phyloP scores from a whole-genome alignment of 1,140 invertebrate species.

The Pararge aegeria region DNA sequence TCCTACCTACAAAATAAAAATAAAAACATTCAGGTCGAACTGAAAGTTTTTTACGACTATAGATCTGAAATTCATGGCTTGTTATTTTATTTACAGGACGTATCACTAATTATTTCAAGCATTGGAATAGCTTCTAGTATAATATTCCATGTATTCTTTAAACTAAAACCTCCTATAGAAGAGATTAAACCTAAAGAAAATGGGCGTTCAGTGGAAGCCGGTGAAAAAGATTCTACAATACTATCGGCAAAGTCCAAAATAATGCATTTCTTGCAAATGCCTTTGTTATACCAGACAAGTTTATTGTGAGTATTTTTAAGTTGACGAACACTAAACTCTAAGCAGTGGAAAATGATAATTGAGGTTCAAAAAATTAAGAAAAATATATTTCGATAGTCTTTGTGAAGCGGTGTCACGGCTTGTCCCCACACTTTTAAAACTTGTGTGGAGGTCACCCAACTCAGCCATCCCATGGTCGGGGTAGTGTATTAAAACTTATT shows the following conservation, averaged over 20 bases:
- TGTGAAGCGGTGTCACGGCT: too few relatives aligned
- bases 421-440: too few relatives aligned
- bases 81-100: constrained; percentile 70
- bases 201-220: constrained; percentile 32
- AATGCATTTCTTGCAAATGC: constrained; percentile 78
- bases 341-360: too few relatives aligned
- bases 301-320: constrained; percentile 72
- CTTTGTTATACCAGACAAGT: constrained; percentile 79
- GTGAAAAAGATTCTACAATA: constrained; percentile 42
- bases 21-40: too few relatives aligned
- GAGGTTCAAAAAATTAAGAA: too few relatives aligned
- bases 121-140: constrained; percentile 73
- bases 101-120: constrained; percentile 77
- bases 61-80: neutral
- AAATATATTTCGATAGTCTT: too few relatives aligned
- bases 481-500: too few relatives aligned
- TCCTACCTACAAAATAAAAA: too few relatives aligned
- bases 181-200: constrained; percentile 31
- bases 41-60: too few relatives aligned
- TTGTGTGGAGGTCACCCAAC: too few relatives aligned
- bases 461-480: too few relatives aligned
- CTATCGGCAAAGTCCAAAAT: constrained; percentile 56
- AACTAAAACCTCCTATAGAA: constrained; percentile 46
- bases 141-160: constrained; percentile 74
- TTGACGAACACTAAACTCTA: too few relatives aligned